Evolutionary conservation across 2,797 vertebrate species (phyloP).

Genomic region (Oreortyx pictus): DNA sequence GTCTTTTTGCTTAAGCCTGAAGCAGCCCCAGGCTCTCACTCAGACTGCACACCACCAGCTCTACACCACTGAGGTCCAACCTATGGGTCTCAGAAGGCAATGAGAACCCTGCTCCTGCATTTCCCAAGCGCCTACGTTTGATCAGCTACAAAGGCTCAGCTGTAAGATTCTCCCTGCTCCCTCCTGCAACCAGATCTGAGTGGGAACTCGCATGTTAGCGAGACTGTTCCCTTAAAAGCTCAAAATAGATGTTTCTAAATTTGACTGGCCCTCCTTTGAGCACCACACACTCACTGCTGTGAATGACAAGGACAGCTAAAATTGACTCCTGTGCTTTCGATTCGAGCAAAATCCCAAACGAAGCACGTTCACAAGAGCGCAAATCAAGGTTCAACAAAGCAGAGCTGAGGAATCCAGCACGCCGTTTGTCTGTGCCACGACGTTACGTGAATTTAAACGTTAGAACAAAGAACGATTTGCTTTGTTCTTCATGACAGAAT

Average conservation of each 20-base stretch:
- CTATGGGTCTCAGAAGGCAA: not conserved
- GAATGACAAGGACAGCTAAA: not conserved
- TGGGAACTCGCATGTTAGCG: conserved; percentile 14
- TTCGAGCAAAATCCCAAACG: not conserved
- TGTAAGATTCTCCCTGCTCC: not conserved
- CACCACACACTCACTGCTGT: not conserved
- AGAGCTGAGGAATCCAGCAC: not conserved
- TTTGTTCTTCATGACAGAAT: not conserved
- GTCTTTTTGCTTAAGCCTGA: not conserved
- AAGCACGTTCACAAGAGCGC: fast-evolving
- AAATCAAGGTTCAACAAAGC: not conserved
- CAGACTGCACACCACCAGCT: not conserved
- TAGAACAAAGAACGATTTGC: fast-evolving
- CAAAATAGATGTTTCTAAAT: conserved; percentile 50
- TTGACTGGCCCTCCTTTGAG: not conserved
- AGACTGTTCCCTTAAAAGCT: conserved; percentile 14
- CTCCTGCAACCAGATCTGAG: not conserved
- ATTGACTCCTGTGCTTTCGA: not conserved
- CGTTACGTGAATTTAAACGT: not conserved
- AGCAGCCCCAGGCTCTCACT: not conserved
- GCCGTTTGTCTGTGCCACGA: fast-evolving
- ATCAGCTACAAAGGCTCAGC: not conserved
- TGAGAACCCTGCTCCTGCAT: not conserved
- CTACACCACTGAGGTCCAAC: not conserved
- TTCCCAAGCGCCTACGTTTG: not conserved